Base-by-base conservation (phyloP, 2,797 vertebrate species). In the Anguilla megastoma region DNA sequence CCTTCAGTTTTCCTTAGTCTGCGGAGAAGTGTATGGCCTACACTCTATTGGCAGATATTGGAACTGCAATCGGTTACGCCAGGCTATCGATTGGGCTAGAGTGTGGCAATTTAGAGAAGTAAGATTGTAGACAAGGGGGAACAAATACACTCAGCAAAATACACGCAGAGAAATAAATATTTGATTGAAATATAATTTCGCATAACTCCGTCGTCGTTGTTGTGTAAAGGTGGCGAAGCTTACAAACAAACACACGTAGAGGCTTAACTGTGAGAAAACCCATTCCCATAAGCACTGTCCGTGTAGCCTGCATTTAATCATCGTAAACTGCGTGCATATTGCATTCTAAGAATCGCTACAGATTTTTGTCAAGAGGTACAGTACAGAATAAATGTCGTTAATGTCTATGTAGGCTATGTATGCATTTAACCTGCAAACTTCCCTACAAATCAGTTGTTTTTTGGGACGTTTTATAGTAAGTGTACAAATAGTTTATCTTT, bases 31-130 rank as follows among this genome's bases (percentile, higher is more conserved):
- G 45, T 48, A 48, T 45, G 27, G 79, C 79, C 79, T 66, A 66
- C 63, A 66, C 79, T 82, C 79, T 82, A 82, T 82, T n/a, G 79
- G 79, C 79, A 82, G 45, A 50, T 82, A 82, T 82, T 82, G 24
- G 45, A 82, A 82, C 21, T 48, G 79, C 79, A 82, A 48, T n/a
- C 10, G 41, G 24, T 82, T 82, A 24, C 7, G 45, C 41, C 45
- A 50, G 45, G 45, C 7, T 41, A 41, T 76, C 41, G 71, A 21
- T 2, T 80, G 76, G 33, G 71, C 12, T 33, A 33, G 66, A 71
- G 1, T 18, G 58, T 63, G 16, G 54, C 54, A 58, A 58, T 58
- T 58, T 58, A 18, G 10, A 58, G 16, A 27, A 14, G 71, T 36
- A 33, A 33, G 14, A 36, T 76, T 41, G 36, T 21, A 79, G 16